Evolutionary conservation across 2,113 vertebrate species (phyloP), one percentile per base, ranked within the genome.

Genomic region (Brachypteracias leptosomus): DNA sequence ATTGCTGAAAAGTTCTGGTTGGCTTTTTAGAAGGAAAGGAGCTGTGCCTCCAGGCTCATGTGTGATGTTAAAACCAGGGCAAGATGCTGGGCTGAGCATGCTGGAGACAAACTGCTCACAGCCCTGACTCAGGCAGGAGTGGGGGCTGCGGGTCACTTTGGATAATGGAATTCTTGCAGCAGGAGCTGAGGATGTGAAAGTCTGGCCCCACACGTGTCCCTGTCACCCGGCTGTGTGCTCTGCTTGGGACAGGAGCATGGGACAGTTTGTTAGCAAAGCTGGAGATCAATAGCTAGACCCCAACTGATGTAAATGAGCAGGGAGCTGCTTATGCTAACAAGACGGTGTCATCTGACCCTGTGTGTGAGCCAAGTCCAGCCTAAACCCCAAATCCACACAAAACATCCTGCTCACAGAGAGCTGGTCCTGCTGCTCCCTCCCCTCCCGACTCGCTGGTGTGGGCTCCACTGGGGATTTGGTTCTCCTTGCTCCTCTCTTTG

Each of bases 371-470:
- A 89, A 58, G 55, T 74, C 68, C 57, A 58, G 62, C 42, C 55
- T 85, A 38, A 74, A 63, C 46, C 12, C 21, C 33, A 72, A 61
- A 87, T 36, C 35, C 21, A 10, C 58, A 16, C 25, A 52, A 58
- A 33, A 31, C 13, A 22, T 67, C 31, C 59, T 36, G 47, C 42
- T 51, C 33, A 5, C 17, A 29, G 47, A 51, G 65, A n/a, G 61
- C 61, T 38, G 67, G 6, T 28, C 26, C 40, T 51, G 35, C 35
- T 51, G n/a, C 31, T 36, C 21, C 68, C 61, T 42, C 19, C 19
- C 24, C 15, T 55, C 36, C 31, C 29, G 28, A 14, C n/a, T 42
- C 2, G 0, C 47, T 13, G 19, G 28, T 13, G 13, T 1, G 2
- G 29, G 25, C 21, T 15, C 49, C 0, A 1, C 35, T 25, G 19